Evolutionary conservation across 2,888 invertebrate genomes (phyloP).

Genomic region (Diploptera punctata): DNA sequence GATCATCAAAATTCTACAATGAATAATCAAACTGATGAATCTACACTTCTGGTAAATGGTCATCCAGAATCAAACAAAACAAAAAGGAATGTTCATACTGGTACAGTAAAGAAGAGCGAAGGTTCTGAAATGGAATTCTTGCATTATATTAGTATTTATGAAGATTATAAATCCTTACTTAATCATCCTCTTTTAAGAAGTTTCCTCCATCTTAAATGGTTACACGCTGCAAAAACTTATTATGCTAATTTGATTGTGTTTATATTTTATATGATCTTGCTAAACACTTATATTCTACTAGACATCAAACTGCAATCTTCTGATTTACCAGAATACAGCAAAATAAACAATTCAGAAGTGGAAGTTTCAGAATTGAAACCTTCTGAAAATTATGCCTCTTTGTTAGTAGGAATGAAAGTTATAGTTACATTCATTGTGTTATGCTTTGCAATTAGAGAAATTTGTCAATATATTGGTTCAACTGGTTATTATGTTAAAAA

Average conservation of each 20-base stretch:
- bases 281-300: not conserved
- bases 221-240: too few relatives aligned
- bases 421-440: too few relatives aligned
- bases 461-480: not conserved
- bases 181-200: constrained; percentile 13
- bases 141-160: not conserved
- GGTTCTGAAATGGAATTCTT: constrained; percentile 4
- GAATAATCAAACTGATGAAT: too few relatives aligned
- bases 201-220: not conserved
- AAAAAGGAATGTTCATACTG: not conserved
- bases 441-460: not conserved
- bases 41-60: too few relatives aligned
- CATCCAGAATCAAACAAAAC: too few relatives aligned
- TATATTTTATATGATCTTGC: not conserved
- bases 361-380: too few relatives aligned
- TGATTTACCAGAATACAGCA: not conserved
- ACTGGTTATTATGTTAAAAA: not conserved
- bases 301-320: not conserved
- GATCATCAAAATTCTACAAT: too few relatives aligned
- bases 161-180: not conserved
- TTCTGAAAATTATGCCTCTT: too few relatives aligned
- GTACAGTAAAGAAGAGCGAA: not conserved
- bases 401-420: too few relatives aligned
- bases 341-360: too few relatives aligned
- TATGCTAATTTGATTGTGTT: not conserved